Evolutionary conservation across 2,888 invertebrate genomes (phyloP), one percentile per base, ranked within the genome.

Genomic region (Chaetogeoica ovagalla): DNA sequence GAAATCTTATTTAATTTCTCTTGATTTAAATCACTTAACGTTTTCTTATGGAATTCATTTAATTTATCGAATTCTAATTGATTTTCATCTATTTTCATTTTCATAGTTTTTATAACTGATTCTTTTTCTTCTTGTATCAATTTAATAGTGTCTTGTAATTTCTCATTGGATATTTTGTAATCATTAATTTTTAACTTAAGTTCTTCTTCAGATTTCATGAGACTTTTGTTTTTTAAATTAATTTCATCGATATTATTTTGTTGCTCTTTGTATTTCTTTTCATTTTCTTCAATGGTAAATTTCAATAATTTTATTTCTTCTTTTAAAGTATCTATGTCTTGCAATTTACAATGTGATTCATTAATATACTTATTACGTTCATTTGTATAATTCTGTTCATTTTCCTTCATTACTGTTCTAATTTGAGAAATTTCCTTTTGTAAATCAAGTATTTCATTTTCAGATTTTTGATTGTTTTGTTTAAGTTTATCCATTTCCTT

Each of bases 401-500:
- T 75, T 60, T 77, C 74, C 71, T 68, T 62, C 15, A 77, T 62
- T 48, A 43, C 23, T 70, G 77, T 74, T 74, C 81, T 72, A 66
- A n/a, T 57, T 76, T 55, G 65, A 62, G 60, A 13, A 37, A 65
- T 73, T 69, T 82, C 62, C n/a, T 68, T 75, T 68, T 77, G 73
- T 60, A 77, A 75, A 68, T 81, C 69, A n/a, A 71, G 19, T 48
- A 63, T n/a, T 68, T 76, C 72, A 74, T 66, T 55, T 81, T 81
- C 59, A 43, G 63, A 65, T 68, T 65, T 77, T 48, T 81, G 72
- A 63, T 76, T 83, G 81, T 83, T 82, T 82, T 83, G 82, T 82
- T 83, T 83, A 82, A 83, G 8, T 81, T 82, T 75, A 60, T 76
- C 73, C 60, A 70, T 74, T 81, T 81, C 81, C n/a, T 74, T 81